Evolutionary conservation across 2,797 vertebrate genomes (phyloP), one percentile per base, ranked within the genome.

Genomic region (Choloepus didactylus): DNA sequence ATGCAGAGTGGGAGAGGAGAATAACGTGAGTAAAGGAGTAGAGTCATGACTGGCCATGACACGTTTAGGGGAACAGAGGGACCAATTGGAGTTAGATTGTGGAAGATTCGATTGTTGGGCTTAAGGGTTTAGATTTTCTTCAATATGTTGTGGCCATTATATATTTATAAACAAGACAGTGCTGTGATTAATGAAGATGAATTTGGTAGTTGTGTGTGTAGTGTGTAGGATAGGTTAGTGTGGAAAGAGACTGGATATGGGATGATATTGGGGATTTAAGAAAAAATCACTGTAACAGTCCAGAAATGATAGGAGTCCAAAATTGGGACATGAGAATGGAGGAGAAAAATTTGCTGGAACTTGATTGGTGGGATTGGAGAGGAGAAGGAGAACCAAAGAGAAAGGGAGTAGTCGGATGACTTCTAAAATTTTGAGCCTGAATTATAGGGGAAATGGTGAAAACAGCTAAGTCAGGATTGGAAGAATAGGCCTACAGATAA

Each of bases 341-440:
- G 44, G 95, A 93, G 69, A 64, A 92, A 89, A 69, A 93, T 91
- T 95, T 94, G 51, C 56, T 94, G 59, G 72, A 85, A 94, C 25
- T 82, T 92, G 49, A 91, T 69, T 87, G 66, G 51, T 41, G 75
- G 62, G 29, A 19, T 70, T 94, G 27, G 77, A 66, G 16, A 80
- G n/a, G n/a, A 73, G 62, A 87, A 75, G 38, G 23, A 7, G 62
- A 97, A 77, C 41, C 31, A 85, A 46, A 94, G 67, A 79, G 44
- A 73, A 70, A 62, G 38, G 31, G 29, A 56, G 2, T 89, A 49
- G 66, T 91, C 64, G 76, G 69, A 88, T 83, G 77, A 86, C 79
- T 49, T 91, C 62, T 81, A 56, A 85, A 93, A 56, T 66, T 83
- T 88, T 84, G 83, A 93, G 56, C 41, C 60, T 94, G 66, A 9